Evolutionary conservation across 2,113 vertebrate genomes (phyloP), one percentile per base, ranked within the genome.

Genomic region (Lipophrys pholis): DNA sequence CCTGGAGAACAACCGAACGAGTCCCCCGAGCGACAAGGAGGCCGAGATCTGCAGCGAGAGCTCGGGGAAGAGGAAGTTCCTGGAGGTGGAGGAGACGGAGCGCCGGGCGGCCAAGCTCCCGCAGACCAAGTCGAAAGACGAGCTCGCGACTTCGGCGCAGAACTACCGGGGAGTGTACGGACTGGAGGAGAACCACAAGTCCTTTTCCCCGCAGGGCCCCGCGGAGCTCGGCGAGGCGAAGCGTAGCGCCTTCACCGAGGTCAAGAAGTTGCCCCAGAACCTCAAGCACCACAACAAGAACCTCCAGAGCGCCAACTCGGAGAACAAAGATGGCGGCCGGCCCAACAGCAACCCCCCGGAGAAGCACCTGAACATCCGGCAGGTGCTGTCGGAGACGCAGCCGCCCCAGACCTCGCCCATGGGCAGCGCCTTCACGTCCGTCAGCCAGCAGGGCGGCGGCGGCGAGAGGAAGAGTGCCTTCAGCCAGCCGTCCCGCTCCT

Each of bases 231-330:
- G 92, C 0, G 96, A 96, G 76, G 93, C 89, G 38, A 99, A 99
- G 74, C 93, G 96, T 75, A 99, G 97, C 91, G 97, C 97, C 69
- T 99, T 99, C 91, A 96, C 96, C 11, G 97, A 98, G 83, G 97
- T 98, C 79, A 97, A 96, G 90, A 97, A 97, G 85, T 87, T 91
- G 0, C 38, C 90, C 3, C 94, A 95, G 77, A 86, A 83, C 73
- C 84, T 92, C 54, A 95, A 94, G 50, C 92, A 93, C 48, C 93
- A 94, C 71, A 14, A 52, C 81, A 92, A 93, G 61, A 88, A 76
- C 81, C 86, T 91, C 11, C 80, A 82, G 40, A 87, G 86, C 70
- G 59, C 91, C 76, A 93, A 94, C 84, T 78, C 89, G 0, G 94
- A 94, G 30, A 94, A 94, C 92, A 94, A 94, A 87, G 93, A 94